Percentiles rank a stretch among this genome's conserved stretches.
Evolutionary conservation across 2,113 vertebrate species (phyloP).

Genomic region (Hassar affinis): DNA sequence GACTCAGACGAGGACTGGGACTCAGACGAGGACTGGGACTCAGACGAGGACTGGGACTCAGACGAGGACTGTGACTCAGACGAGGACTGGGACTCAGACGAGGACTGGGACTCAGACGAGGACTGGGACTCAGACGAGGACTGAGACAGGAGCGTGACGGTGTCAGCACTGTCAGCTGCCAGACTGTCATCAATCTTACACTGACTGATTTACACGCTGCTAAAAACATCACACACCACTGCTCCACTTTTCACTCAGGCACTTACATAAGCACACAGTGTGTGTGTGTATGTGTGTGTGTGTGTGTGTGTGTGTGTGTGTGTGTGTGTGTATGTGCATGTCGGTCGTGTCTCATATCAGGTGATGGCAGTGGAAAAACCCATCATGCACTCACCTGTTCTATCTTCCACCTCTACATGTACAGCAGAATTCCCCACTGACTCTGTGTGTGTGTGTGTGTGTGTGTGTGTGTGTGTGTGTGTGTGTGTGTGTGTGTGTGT

Average conservation of each 20-base stretch:
- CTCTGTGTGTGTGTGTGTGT: too few species aligned
- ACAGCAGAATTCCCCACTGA: neutral
- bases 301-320: neutral
- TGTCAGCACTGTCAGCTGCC: too few species aligned
- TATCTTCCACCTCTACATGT: neutral
- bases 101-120: too few species aligned
- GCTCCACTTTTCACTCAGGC: neutral
- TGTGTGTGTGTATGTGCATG: neutral
- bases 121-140: too few species aligned
- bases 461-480: neutral
- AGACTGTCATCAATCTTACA: neutral
- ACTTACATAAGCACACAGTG: neutral
- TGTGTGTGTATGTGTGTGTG: too few species aligned
- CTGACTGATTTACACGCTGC: neutral
- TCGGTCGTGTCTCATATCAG: neutral
- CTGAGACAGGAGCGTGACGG: too few species aligned
- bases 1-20: too few species aligned
- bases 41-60: too few species aligned
- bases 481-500: neutral
- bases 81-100: too few species aligned
- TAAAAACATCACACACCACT: neutral
- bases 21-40: too few species aligned
- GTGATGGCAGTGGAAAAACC: neutral
- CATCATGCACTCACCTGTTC: neutral
- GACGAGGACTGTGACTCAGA: too few species aligned